phyloP scores from a whole-genome alignment of 2,113 vertebrate genomes.

The Euleptes europaea region DNA sequence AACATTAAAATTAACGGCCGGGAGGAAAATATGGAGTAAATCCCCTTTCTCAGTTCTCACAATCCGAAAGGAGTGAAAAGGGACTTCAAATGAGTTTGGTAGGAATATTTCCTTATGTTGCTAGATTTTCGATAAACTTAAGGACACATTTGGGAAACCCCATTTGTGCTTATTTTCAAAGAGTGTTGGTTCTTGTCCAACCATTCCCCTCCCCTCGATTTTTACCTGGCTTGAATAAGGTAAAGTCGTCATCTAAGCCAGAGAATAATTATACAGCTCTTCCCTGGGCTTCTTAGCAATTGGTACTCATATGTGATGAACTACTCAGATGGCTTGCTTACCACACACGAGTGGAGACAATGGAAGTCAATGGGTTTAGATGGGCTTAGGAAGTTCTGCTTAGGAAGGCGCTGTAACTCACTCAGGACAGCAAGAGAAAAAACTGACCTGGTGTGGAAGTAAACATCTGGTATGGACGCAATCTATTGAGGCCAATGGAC shows the following conservation, averaged over 20 bases:
- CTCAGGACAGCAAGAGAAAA: background rate
- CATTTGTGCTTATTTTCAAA: conserved; percentile 12
- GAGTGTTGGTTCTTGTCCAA: background rate
- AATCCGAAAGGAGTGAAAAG: conserved; percentile 29
- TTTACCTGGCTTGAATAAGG: background rate
- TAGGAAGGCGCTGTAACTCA: background rate
- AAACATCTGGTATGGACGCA: background rate
- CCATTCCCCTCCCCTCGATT: background rate
- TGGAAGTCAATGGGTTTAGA: too few relatives aligned
- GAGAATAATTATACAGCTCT: background rate
- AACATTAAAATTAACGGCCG: conserved; percentile 62
- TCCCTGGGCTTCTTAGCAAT: background rate
- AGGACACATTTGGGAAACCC: background rate
- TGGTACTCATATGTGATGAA: background rate
- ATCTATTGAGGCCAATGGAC: too few relatives aligned
- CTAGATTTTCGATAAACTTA: background rate
- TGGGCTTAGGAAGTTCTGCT: too few relatives aligned
- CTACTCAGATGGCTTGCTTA: background rate
- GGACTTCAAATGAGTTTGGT: background rate
- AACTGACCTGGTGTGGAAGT: background rate
- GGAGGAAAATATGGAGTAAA: conserved; percentile 43
- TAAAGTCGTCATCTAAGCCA: background rate
- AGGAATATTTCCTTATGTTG: background rate
- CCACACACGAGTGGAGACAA: background rate
- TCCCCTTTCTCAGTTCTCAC: conserved; percentile 50